Base-by-base conservation (phyloP, 1,140 invertebrate genomes). In the Anagrus nilaparvatae region DNA sequence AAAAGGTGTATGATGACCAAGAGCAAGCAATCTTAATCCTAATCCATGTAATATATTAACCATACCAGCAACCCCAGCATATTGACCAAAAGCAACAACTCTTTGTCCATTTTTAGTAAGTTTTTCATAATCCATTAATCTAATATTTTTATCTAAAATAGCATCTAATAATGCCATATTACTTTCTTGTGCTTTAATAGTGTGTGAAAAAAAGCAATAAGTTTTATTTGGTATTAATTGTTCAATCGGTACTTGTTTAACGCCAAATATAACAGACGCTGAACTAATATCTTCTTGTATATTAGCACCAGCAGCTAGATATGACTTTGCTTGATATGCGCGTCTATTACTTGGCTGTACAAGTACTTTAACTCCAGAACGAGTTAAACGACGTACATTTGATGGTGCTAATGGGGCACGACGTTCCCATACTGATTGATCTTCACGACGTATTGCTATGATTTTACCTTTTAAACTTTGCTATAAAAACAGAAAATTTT, bases 121-220 rank as follows among this genome's bases (percentile, higher is more conserved):
- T 58, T 93, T 93, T 60, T 99, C 97, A 61, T 98, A 99, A 69
- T 99, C 97, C 46, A 99, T 80, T 12, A 99, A 66, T 13, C 95
- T 79, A 50, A 98, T 97, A 59, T 96, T 96, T 78, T 93, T 92
- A 54, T 95, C 91, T 16, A 99, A 61, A 51, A 97, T 84, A 4
- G 93, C 90, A 70, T 99, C 97, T 37, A 99, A 65, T 30, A 99
- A 73, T 0, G 90, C 79, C 96, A 99, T 99, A 59, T 99, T 99
- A 10, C 82, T 84, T 59, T 97, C 90, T 63, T 99, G 96, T 0
- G 94, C 97, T 67, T 99, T 99, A 48, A 99, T 99, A 0, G 95
- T 99, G 59, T 99, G 97, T 1, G 95, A 99, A 62, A 99, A 99
- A 61, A 98, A 91, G 49, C 91, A 97, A 55, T 98, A 99, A 0